These are phyloP conservation scores for Chrysochloris asiatica DNA, from an alignment of 2,113 vertebrate genomes.

Conservation along the genomic window DNA sequence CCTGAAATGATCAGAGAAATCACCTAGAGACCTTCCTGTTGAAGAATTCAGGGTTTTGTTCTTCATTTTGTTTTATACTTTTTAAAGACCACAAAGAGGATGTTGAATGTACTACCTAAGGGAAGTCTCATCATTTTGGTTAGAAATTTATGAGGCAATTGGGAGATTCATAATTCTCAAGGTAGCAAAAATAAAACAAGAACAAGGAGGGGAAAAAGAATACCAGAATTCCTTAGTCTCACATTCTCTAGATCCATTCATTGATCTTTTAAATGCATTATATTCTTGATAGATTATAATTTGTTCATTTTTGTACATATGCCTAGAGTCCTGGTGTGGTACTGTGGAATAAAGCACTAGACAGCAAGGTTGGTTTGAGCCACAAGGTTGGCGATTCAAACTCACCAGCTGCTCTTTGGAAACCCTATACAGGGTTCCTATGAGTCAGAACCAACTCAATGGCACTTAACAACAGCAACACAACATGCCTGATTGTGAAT, in stretches of 20 bases:
- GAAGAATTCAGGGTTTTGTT: conserved; percentile 7
- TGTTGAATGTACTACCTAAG: conserved; percentile 10
- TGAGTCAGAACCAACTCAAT: no score
- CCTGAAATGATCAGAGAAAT: conserved; percentile 60
- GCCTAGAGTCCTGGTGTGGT: no score
- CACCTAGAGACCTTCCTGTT: conserved; percentile 37
- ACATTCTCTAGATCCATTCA: conserved; percentile 13
- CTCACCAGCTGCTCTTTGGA: no score
- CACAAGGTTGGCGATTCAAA: no score
- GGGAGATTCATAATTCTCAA: conserved; percentile 45
- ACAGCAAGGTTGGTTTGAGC: no score
- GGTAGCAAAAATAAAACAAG: conserved; percentile 28
- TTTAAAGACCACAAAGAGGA: conserved; percentile 46
- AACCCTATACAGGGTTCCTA: no score
- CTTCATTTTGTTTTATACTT: conserved; percentile 57
- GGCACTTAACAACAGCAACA: no score
- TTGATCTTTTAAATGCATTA: conserved; percentile 34
- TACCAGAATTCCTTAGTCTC: conserved; percentile 29
- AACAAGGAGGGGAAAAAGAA: neutral
- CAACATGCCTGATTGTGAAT: neutral
- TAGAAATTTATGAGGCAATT: conserved; percentile 64
- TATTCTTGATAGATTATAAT: conserved; percentile 38
- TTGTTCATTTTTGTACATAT: neutral
- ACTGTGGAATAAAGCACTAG: no score
- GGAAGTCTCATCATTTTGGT: conserved; percentile 23